Percentiles rank a stretch among this genome's conserved stretches.
phyloP scores from a whole-genome alignment of 2,888 invertebrate genomes.

The Meloe dianella region DNA sequence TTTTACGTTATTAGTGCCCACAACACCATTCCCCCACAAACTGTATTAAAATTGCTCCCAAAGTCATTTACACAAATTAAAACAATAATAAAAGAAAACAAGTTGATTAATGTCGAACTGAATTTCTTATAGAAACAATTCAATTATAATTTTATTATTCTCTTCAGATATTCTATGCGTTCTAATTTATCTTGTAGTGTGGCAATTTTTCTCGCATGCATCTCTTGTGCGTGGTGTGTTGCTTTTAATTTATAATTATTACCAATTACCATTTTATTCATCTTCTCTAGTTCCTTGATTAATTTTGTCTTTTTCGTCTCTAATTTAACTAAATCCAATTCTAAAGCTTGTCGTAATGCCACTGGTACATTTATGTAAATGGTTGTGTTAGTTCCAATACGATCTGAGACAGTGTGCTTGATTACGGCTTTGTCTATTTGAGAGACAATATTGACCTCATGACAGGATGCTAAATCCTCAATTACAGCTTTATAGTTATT shows the following conservation, averaged over 20 bases:
- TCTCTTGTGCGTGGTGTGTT: conserved; percentile 45
- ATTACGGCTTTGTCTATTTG: conserved; percentile 14
- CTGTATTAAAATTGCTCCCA: conserved; percentile 16
- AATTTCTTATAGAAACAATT: conserved; percentile 5
- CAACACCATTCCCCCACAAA: conserved; percentile 15
- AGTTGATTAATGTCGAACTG: neutral
- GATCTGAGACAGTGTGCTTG: conserved; percentile 43
- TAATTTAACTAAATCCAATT: conserved; percentile 49
- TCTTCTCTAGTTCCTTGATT: conserved; percentile 51
- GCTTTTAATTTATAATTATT: conserved; percentile 51
- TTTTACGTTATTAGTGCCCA: conserved; percentile 17
- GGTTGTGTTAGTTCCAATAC: conserved; percentile 40
- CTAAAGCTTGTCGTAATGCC: conserved; percentile 45
- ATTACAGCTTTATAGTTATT: conserved; percentile 39
- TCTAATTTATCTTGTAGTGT: conserved; percentile 23
- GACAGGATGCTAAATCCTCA: conserved; percentile 47
- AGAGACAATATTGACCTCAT: conserved; percentile 34
- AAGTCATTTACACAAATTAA: conserved; percentile 17
- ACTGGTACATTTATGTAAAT: conserved; percentile 51
- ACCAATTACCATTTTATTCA: conserved; percentile 47
- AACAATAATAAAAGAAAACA: conserved; percentile 14
- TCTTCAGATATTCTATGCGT: conserved; percentile 27
- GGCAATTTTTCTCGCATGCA: conserved; percentile 47
- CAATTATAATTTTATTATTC: conserved; percentile 22
- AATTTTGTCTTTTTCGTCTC: conserved; percentile 52